Evolutionary conservation across 1,140 invertebrate species (phyloP), one percentile per base, ranked within the genome.

Genomic region (Cydia fagiglandana): DNA sequence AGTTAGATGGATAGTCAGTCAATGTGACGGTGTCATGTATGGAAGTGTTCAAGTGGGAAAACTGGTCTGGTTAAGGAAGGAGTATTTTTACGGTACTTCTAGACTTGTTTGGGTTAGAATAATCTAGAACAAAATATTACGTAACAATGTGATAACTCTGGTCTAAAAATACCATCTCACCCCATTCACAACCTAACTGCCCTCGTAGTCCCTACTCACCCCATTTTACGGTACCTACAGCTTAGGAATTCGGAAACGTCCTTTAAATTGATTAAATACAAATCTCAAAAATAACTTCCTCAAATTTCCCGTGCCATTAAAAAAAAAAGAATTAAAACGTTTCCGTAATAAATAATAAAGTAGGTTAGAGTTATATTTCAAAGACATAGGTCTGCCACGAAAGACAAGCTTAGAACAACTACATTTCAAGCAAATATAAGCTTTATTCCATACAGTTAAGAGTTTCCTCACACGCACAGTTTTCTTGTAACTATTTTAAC

Each of bases 361-460:
- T 53, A 17, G 50, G 50, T 53, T 53, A 53, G 50, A 53, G 50
- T 53, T 53, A 53, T 53, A 53, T 53, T 53, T 53, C 50, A 53
- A 53, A 53, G 50, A 53, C 50, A 53, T 53, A n/a, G n/a, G 50
- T 53, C 15, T 53, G 50, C 50, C 6, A 17, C n/a, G 15, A 17
- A 17, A 53, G n/a, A 53, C 45, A 47, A 47, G 13, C 12, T 47
- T 45, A 12, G 10, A 3, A 12, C 2, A 47, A 15, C 45, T 47
- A 53, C 5, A 53, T 53, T n/a, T 53, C 15, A 53, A 53, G 5
- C n/a, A 17, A 53, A 17, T 17, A 17, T 7, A 53, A 17, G 15
- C 50, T 17, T 17, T 53, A 17, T 53, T 53, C 12, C 15, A 53
- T 4, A 53, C 15, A 2, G 15, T 7, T 53, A 53, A 53, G 45